Conservation (phyloP, 2,797 vertebrate species). For the Myotis pilosus region DNA sequence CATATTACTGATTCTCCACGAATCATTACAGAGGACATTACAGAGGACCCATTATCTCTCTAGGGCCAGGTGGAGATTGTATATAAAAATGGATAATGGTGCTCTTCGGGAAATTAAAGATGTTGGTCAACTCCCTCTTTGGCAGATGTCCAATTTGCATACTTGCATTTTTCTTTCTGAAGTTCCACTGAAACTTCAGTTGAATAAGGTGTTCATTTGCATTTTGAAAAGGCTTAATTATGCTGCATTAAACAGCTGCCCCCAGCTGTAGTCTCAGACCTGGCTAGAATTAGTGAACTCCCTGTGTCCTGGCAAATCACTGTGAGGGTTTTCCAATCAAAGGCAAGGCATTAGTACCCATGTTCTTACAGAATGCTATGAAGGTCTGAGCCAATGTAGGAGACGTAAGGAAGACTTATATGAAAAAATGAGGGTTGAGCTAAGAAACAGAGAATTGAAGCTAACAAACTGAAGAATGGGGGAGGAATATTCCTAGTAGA, state of each 20-base stretch:
- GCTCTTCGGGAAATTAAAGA: slow-evolving; percentile 61
- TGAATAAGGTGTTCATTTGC: slow-evolving; percentile 70
- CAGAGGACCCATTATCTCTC: slow-evolving; percentile 56
- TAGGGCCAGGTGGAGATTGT: slow-evolving; percentile 56
- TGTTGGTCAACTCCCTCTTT: slow-evolving; percentile 46
- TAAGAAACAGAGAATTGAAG: background rate
- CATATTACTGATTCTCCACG: slow-evolving; percentile 44
- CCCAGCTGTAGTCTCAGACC: slow-evolving; percentile 27
- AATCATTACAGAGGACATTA: background rate
- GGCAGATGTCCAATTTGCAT: slow-evolving; percentile 54
- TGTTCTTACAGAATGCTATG: background rate
- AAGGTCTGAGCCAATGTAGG: background rate
- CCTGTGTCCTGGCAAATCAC: slow-evolving; percentile 5
- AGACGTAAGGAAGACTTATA: background rate
- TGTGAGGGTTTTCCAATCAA: slow-evolving; percentile 40
- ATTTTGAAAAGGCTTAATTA: slow-evolving; percentile 65
- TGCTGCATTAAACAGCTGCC: slow-evolving; percentile 26
- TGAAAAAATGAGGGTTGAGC: background rate
- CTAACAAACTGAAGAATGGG: background rate
- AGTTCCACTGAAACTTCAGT: slow-evolving; percentile 54
- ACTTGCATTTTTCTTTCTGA: slow-evolving; percentile 64
- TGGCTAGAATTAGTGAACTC: background rate
- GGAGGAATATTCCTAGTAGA: slow-evolving; percentile 4
- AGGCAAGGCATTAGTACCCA: slow-evolving; percentile 16
- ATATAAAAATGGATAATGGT: slow-evolving; percentile 56